Evolutionary conservation across 2,797 vertebrate genomes (phyloP).

Genomic region (Leuciscus waleckii): DNA sequence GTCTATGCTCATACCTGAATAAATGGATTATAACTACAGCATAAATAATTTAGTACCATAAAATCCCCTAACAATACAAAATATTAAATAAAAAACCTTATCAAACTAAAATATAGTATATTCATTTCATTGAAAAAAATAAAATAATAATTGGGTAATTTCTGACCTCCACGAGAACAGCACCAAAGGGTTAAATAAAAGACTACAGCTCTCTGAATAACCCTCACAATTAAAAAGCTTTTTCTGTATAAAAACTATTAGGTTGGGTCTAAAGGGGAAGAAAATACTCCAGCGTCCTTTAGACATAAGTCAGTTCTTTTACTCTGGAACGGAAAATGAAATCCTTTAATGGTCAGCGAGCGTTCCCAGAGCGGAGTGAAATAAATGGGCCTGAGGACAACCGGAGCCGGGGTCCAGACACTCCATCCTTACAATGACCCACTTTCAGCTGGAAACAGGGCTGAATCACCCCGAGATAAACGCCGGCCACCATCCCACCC

Average conservation of each 20-base stretch:
- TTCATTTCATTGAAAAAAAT: no score
- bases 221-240: neutral
- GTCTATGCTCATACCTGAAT: no score
- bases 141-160: no score
- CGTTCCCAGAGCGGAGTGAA: constrained; percentile 26
- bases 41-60: no score
- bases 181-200: neutral
- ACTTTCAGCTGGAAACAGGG: constrained; percentile 38
- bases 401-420: constrained; percentile 17
- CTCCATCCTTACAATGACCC: constrained; percentile 46
- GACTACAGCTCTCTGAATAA: neutral
- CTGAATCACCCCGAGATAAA: constrained; percentile 40
- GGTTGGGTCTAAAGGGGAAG: neutral
- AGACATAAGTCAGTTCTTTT: neutral
- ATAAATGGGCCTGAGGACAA: constrained; percentile 33
- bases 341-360: constrained; percentile 15
- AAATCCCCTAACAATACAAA: no score
- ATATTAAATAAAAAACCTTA: no score
- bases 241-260: neutral
- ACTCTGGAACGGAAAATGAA: constrained; percentile 36
- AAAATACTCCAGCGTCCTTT: neutral
- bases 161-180: no score
- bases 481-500: constrained; percentile 13
- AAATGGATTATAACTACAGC: no score
- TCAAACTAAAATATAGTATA: no score